phyloP scores from a whole-genome alignment of 2,888 invertebrate genomes.

The Brachypterus glaber region DNA sequence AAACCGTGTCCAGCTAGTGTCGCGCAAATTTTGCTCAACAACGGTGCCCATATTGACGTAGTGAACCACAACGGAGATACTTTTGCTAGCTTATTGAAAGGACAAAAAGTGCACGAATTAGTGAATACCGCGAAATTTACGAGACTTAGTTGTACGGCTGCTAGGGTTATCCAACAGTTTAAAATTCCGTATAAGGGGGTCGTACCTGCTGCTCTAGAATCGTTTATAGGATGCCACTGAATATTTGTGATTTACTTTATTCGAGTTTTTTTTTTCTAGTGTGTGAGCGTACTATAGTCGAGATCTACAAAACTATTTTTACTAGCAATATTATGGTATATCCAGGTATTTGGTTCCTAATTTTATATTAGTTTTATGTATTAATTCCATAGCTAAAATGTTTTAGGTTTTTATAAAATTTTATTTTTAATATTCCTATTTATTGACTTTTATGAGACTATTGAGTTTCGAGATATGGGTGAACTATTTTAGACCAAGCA shows the following conservation, averaged over 20 bases:
- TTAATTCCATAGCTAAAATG: no score
- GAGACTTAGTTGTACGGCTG: slow-evolving; percentile 77
- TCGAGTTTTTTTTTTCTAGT: slow-evolving; percentile 13
- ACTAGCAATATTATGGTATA: no score
- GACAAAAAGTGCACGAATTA: slow-evolving; percentile 54
- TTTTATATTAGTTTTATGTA: no score
- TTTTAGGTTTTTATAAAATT: no score
- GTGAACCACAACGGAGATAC: slow-evolving; percentile 69
- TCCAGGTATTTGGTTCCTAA: no score
- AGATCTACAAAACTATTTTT: slow-evolving; percentile 15
- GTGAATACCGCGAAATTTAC: slow-evolving; percentile 71
- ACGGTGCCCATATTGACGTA: slow-evolving; percentile 79
- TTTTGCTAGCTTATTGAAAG: slow-evolving; percentile 58
- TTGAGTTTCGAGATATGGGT: no score
- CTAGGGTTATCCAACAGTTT: slow-evolving; percentile 66
- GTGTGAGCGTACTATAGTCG: slow-evolving; percentile 16
- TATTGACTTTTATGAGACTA: no score
- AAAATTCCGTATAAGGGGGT: slow-evolving; percentile 56
- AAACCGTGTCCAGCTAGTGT: slow-evolving; percentile 61
- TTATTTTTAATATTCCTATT: no score
- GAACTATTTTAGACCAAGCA: no score
- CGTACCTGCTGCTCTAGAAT: slow-evolving; percentile 66
- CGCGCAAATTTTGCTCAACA: slow-evolving; percentile 60
- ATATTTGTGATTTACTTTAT: slow-evolving; percentile 13
- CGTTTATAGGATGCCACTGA: slow-evolving; percentile 53